These are phyloP conservation scores for Drosophila sulfurigaster DNA, from an alignment of 1,140 invertebrate species.

Conservation along the genomic window DNA sequence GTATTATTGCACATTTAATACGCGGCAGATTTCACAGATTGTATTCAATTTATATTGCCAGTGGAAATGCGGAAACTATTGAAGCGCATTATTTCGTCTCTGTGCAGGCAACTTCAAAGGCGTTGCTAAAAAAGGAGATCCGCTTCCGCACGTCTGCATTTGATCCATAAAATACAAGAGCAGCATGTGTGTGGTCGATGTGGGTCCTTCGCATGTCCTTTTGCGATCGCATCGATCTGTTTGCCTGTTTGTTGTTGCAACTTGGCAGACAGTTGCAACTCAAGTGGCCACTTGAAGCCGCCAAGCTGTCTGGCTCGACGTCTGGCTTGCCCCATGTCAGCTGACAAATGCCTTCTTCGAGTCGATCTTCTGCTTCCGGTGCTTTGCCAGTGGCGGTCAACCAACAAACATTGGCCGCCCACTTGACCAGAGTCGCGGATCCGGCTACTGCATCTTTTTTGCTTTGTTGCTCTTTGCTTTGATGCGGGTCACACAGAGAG, in stretches of 20 bases:
- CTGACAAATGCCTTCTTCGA: slow-evolving; percentile 39
- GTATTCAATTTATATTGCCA: no score
- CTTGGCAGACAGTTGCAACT: slow-evolving; percentile 34
- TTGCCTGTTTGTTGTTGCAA: slow-evolving; percentile 57
- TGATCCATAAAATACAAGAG: slow-evolving; percentile 20
- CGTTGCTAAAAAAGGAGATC: slow-evolving; percentile 20
- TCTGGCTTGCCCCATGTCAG: slow-evolving; percentile 1
- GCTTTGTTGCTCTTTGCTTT: neutral
- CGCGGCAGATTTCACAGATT: no score
- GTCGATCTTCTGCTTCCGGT: slow-evolving; percentile 53
- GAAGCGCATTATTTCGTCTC: neutral
- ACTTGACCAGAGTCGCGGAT: slow-evolving; percentile 55
- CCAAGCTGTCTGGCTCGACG: slow-evolving; percentile 63
- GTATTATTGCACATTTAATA: no score
- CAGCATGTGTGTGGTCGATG: slow-evolving; percentile 45
- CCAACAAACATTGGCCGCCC: slow-evolving; percentile 64
- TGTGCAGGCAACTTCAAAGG: slow-evolving; percentile 40
- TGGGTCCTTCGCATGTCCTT: no score
- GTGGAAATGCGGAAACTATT: no score
- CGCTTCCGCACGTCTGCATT: slow-evolving; percentile 35
- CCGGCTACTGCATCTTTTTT: slow-evolving; percentile 13
- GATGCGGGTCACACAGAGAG: slow-evolving; percentile 17
- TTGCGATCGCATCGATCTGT: neutral
- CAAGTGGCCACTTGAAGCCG: slow-evolving; percentile 76
- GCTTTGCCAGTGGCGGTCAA: slow-evolving; percentile 63